Evolutionary conservation across 2,888 invertebrate genomes (phyloP).

Genomic region (Malthinus flaveolus): DNA sequence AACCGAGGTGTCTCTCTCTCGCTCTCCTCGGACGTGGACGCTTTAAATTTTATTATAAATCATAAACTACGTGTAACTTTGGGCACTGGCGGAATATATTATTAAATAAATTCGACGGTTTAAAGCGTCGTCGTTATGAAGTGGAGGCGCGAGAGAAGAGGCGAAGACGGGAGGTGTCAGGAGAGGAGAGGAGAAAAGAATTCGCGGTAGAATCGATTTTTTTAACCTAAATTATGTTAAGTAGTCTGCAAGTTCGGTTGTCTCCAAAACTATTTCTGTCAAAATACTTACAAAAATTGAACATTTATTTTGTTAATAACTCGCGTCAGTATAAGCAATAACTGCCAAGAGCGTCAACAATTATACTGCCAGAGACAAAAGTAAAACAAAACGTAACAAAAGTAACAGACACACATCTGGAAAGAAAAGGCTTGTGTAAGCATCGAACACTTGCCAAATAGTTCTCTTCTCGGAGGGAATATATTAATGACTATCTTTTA

Average conservation of each 20-base stretch:
- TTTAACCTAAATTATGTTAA: constrained; percentile 7
- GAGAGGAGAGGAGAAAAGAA: no score
- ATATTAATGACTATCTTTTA: constrained; percentile 27
- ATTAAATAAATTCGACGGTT: no score
- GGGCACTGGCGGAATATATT: no score
- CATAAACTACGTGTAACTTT: background rate
- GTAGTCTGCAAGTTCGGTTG: background rate
- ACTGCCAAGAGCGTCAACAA: constrained; percentile 30
- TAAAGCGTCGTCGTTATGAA: no score
- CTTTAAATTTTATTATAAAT: constrained; percentile 7
- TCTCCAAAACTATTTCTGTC: constrained; percentile 7
- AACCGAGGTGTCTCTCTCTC: background rate
- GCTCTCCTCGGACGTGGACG: background rate
- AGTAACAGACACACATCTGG: constrained; percentile 21
- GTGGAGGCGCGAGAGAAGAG: no score
- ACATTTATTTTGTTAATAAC: constrained; percentile 27
- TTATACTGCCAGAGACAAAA: constrained; percentile 29
- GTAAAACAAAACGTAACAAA: constrained; percentile 29
- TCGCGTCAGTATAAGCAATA: constrained; percentile 25
- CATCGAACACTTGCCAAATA: constrained; percentile 26
- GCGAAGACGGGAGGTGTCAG: no score
- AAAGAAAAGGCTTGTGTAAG: constrained; percentile 25
- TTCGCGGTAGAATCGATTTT: background rate
- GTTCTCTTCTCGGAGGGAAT: constrained; percentile 10
- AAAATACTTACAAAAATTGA: constrained; percentile 15